phyloP scores from a whole-genome alignment of 30 jellyfish, hydroid and myxozoan species.

The Pelagia noctiluca region DNA sequence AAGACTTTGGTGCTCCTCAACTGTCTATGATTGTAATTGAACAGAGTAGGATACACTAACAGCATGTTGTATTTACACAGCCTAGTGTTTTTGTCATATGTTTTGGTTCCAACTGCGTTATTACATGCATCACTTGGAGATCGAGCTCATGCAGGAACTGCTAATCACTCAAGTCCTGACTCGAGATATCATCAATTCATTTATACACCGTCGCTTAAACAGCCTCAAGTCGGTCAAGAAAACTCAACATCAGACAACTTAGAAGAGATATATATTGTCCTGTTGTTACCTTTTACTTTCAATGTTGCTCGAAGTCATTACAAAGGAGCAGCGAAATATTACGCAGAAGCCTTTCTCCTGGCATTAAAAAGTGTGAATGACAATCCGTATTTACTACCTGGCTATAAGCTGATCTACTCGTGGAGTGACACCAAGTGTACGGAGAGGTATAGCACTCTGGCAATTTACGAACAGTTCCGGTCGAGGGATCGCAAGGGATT shows the following conservation, averaged over 20 bases:
- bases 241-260: constrained; percentile 15
- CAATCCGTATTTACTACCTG: constrained; percentile 61
- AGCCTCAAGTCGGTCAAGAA: too few species aligned
- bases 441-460: constrained; percentile 66
- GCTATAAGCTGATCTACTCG: constrained; percentile 65
- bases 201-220: too few species aligned
- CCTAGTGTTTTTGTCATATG: too few species aligned
- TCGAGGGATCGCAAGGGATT: constrained; percentile 28
- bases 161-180: too few species aligned
- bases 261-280: constrained; percentile 33
- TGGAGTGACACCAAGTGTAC: constrained; percentile 84
- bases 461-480: constrained; percentile 65
- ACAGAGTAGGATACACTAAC: too few species aligned
- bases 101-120: too few species aligned
- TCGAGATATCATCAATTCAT: too few species aligned
- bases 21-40: too few species aligned
- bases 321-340: constrained; percentile 69
- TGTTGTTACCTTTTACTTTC: constrained; percentile 47
- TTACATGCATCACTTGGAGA: too few species aligned
- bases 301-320: constrained; percentile 23
- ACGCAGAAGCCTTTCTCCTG: constrained; percentile 83
- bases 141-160: too few species aligned
- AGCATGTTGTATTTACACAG: too few species aligned
- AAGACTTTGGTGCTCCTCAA: too few species aligned
- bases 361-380: constrained; percentile 84